Base-by-base conservation (phyloP, 1,140 invertebrate species). In the Globodera ellingtonae region DNA sequence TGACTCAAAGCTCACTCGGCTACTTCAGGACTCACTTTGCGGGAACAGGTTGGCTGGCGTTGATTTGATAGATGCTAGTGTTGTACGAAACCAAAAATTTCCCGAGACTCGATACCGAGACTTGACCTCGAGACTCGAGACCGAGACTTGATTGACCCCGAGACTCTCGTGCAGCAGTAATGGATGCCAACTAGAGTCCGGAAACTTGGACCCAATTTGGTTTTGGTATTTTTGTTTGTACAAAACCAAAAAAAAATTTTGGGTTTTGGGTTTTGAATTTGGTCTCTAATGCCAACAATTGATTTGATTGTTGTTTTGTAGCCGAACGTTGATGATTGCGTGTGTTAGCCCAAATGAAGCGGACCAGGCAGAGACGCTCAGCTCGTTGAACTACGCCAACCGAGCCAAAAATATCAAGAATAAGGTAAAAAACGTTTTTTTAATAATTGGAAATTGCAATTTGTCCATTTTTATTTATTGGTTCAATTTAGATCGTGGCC, bases 291-390 rank as follows among this genome's bases (percentile, higher is more conserved):
- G 35, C 35, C 35, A 35, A 35, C 35, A 67, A 1, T 18, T 56
- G 21, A 66, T 69, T 24, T 67, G 8, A 18, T 66, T 82, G 24
- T 81, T 73, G 44, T 56, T 15, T 81, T 88, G 76, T 81, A 97
- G 95, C 90, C 93, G 95, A 86, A 99, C 97, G 9, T 91, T 97
- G 71, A 99, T 35, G 35, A 35, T 35, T 3, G 35, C 35, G 35
- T 35, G 35, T 35, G 35, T 35, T 35, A 35, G 35, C 35, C 96
- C 97, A 4, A 96, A 94, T 89, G 97, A 98, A 91, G 92, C 95
- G 79, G 97, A 99, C 91, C 99, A 98, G 90, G 97, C 98, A 93
- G 97, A 99, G 91, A 98, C 97, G 0, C 90, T 98, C 21, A 98
- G 98, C 90, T 98, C 97, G 0, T 90, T 99, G 18, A 97, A 98